Conservation (phyloP, 1,140 invertebrate genomes). For the Helicoverpa zea region DNA sequence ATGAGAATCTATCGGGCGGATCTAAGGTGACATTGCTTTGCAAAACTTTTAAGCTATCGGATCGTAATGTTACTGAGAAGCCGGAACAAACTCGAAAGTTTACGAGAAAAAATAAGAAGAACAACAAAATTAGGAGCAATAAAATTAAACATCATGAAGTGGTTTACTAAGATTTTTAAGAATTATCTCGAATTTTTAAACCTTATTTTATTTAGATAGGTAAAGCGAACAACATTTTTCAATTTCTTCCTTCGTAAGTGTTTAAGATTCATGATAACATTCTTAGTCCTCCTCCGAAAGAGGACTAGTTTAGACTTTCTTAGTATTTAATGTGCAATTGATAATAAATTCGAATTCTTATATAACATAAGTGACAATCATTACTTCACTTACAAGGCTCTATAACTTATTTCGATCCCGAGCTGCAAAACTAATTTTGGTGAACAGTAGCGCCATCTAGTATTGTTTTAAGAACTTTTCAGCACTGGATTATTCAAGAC, state of each 20-base stretch:
- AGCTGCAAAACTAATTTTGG: not conserved
- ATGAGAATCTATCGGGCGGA: slow-evolving; percentile 72
- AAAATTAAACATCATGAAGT: slow-evolving; percentile 14
- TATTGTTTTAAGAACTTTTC: not conserved
- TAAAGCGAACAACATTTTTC: too few relatives aligned
- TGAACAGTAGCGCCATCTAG: not conserved
- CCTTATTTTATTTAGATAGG: not conserved
- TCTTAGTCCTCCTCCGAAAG: too few relatives aligned
- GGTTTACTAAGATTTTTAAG: not conserved
- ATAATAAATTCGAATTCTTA: too few relatives aligned
- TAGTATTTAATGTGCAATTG: too few relatives aligned
- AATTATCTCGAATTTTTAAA: not conserved
- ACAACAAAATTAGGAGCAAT: slow-evolving; percentile 6
- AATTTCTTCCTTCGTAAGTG: too few relatives aligned
- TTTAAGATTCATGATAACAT: too few relatives aligned
- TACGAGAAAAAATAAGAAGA: not conserved
- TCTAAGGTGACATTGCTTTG: slow-evolving; percentile 82
- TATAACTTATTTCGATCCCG: too few relatives aligned
- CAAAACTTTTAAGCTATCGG: slow-evolving; percentile 78
- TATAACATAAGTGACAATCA: too few relatives aligned
- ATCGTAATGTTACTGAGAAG: slow-evolving; percentile 59
- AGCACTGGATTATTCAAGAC: not conserved
- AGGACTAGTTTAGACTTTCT: too few relatives aligned
- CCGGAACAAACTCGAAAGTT: slow-evolving; percentile 43
- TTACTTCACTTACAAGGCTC: too few relatives aligned